Base-by-base conservation (phyloP, 2,888 invertebrate species). In the Mimachlamys varia region DNA sequence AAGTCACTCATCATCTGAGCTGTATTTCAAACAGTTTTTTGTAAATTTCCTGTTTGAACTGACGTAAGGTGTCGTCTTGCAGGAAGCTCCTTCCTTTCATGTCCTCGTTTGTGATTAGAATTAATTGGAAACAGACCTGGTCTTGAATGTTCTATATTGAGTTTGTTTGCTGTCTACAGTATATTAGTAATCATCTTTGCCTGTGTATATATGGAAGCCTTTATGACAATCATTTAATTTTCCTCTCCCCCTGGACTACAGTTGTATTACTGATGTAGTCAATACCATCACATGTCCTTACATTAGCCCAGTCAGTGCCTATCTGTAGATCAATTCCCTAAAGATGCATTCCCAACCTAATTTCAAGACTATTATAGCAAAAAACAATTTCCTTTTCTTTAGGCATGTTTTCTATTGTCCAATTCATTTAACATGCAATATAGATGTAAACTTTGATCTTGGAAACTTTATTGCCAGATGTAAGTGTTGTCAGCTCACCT, bases 141-240 rank as follows among this genome's bases (percentile, higher is more conserved):
- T 33, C 27, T 15, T 33, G 76, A 33, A 33, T 58, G 27, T 76
- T 76, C 33, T 76, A 7, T 27, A 76, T 58, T 58, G 33, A 76
- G 33, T 76, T 58, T 58, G 22, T 58, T 58, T 7, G 33, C 76
- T 76, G 76, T 27, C 1, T 76, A 27, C 76, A 76, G 12, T 0
- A 27, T 33, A 76, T 33, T 76, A 33, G 27, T 33, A 12, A 76
- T 33, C 76, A 76, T 76, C 27, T 76, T 76, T 62, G n/a, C n/a
- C 27, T 13, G 76, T 33, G 76, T 76, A 62, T 62, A 62, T 62
- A 33, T 76, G 33, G 76, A 76, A 33, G 76, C 76, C 76, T 76
- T 76, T 76, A 33, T 33, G 33, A 27, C 4, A 76, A 76, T 76
- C 33, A 22, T 33, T 33, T 76, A 33, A 76, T 76, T 33, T 76